A percentile compares a stretch with the other conserved stretches of the same genome.
Evolutionary conservation across 2,888 invertebrate genomes (phyloP).

Genomic region (Chirona hameri): DNA sequence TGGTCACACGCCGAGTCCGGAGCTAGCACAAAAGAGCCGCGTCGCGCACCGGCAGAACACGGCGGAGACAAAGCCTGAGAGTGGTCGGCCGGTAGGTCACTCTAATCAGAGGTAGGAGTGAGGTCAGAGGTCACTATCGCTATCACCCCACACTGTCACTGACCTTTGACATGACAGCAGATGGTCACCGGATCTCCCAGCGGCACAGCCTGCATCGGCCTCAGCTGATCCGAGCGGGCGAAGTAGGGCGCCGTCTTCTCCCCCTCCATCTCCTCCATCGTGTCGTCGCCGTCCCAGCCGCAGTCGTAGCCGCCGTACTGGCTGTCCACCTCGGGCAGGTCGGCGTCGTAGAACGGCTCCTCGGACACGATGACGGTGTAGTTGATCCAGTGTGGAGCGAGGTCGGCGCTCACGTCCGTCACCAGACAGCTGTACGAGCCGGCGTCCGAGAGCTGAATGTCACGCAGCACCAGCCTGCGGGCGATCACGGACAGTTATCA

Average conservation of each 20-base stretch:
- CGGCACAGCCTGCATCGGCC: not conserved
- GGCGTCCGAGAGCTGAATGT: constrained; percentile 32
- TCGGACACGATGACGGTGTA: constrained; percentile 35
- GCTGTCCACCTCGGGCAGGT: constrained; percentile 31
- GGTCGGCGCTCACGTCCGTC: not conserved
- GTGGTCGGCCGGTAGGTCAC: not conserved
- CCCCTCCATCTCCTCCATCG: not conserved
- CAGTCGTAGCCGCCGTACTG: not conserved
- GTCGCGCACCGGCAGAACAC: not conserved
- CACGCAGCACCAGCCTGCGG: constrained; percentile 34
- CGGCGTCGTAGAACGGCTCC: not conserved
- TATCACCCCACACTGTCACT: not conserved
- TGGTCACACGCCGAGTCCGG: too few species aligned
- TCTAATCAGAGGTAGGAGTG: too few species aligned
- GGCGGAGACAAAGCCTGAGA: not conserved
- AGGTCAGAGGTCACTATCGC: not conserved
- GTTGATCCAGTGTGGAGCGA: constrained; percentile 35
- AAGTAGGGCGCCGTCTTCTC: not conserved
- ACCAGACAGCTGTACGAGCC: constrained; percentile 35
- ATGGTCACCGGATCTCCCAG: not conserved
- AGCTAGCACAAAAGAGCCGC: not conserved
- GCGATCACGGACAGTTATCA: too few species aligned
- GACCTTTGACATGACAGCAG: not conserved
- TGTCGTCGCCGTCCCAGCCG: not conserved
- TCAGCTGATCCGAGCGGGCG: not conserved